These are phyloP conservation scores for Drosophila pachea DNA, from an alignment of 1,140 invertebrate species.

Conservation along the genomic window DNA sequence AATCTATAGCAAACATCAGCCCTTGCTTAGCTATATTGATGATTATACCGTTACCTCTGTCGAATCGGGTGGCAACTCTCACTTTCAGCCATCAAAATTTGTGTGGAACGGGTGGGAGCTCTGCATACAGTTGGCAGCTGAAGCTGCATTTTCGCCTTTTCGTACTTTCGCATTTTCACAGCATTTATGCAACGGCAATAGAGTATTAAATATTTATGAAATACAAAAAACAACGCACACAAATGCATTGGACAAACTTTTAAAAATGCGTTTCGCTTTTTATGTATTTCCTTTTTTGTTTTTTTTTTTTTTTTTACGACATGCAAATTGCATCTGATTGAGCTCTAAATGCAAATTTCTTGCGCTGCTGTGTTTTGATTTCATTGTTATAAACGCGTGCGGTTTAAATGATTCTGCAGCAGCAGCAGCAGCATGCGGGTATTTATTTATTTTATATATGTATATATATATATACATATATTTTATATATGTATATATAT, in stretches of 20 bases:
- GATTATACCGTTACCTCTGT: no score
- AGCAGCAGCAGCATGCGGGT: no score
- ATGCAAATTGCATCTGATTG: slow-evolving; percentile 73
- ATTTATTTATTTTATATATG: no score
- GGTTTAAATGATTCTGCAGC: no score
- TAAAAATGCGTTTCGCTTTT: slow-evolving; percentile 41
- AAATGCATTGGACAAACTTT: slow-evolving; percentile 12
- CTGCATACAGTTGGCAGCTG: slow-evolving; percentile 18
- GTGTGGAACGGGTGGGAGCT: slow-evolving; percentile 26
- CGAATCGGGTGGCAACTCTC: no score
- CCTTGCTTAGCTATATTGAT: no score
- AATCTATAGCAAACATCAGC: no score
- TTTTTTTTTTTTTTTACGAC: slow-evolving; percentile 25
- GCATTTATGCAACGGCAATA: slow-evolving; percentile 28
- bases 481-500: no score
- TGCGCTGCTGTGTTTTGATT: slow-evolving; percentile 56
- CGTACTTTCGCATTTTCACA: slow-evolving; percentile 32
- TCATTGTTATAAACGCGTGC: slow-evolving; percentile 70
- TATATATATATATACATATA: no score
- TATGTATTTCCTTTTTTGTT: slow-evolving; percentile 13
- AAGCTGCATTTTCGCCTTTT: no score
- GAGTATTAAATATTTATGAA: slow-evolving; percentile 66
- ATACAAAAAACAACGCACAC: slow-evolving; percentile 17
- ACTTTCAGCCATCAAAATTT: not conserved
- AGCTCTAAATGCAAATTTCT: slow-evolving; percentile 72